Percentiles rank a stretch among this genome's conserved stretches.
Conservation (phyloP, 2,113 vertebrate genomes). For the Alligator mississippiensis region DNA sequence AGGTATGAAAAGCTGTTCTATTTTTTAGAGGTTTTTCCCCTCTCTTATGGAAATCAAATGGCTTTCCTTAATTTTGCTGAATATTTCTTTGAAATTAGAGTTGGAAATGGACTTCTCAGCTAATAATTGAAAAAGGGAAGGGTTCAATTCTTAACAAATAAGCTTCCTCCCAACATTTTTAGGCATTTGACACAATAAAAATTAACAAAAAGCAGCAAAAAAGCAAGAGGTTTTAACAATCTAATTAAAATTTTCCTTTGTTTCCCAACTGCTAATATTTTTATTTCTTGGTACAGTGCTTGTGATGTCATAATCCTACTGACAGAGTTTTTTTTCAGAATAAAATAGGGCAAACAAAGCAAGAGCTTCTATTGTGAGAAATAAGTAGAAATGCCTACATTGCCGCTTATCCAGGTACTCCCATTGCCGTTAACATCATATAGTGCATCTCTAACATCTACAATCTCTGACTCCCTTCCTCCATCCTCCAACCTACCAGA, state of each 20-base stretch:
- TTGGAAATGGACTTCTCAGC: background rate
- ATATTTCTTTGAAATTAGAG: background rate
- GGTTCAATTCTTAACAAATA: background rate
- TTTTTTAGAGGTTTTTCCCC: background rate
- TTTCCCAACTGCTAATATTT: background rate
- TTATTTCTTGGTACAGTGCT: background rate
- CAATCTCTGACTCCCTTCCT: slow-evolving; percentile 17
- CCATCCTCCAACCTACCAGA: background rate
- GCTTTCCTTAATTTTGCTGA: background rate
- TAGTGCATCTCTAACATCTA: background rate
- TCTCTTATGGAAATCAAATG: background rate
- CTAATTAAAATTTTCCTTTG: background rate
- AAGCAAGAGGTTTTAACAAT: background rate
- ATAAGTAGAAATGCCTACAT: background rate
- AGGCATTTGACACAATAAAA: background rate
- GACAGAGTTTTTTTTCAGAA: background rate
- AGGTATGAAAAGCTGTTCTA: background rate
- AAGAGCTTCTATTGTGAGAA: background rate
- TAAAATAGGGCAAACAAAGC: background rate
- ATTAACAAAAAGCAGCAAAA: background rate
- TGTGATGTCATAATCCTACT: background rate
- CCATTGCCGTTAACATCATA: background rate
- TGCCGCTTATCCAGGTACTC: background rate
- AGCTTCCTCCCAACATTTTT: background rate
- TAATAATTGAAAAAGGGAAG: background rate